These are phyloP conservation scores for Aphrocallistes beatrix DNA, from an alignment of 37 sponge, comb jelly and placozoan species.

Conservation along the genomic window DNA sequence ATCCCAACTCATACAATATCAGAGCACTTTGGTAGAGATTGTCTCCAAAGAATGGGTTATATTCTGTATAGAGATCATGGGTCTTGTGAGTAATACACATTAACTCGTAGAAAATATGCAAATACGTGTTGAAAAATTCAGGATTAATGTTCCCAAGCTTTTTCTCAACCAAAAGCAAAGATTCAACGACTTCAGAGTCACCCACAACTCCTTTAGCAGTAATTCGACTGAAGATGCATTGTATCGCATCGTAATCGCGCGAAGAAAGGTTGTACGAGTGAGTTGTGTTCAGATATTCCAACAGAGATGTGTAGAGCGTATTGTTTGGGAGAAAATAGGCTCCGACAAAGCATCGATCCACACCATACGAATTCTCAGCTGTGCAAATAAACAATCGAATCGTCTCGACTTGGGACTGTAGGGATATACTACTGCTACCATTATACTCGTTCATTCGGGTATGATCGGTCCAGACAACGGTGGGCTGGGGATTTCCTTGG, in stretches of 20 bases:
- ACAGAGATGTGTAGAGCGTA: background rate
- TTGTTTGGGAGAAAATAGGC: background rate
- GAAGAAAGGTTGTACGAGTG: background rate
- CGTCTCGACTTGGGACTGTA: background rate
- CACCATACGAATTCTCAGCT: background rate
- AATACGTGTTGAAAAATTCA: background rate
- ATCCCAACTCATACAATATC: background rate
- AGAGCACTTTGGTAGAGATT: background rate
- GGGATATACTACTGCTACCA: background rate
- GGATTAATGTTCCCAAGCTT: background rate
- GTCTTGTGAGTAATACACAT: background rate
- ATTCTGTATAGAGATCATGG: background rate
- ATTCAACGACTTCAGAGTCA: background rate
- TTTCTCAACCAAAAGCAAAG: background rate
- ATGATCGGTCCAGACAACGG: background rate
- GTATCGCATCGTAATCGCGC: background rate
- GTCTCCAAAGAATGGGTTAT: background rate
- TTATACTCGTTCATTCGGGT: background rate
- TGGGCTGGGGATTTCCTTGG: background rate
- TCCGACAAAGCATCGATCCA: background rate
- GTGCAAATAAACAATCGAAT: background rate
- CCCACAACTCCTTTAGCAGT: background rate
- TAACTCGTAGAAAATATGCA: conserved; percentile 4
- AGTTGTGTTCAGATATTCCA: background rate
- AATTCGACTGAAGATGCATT: background rate